phyloP scores from a whole-genome alignment of 2,113 vertebrate genomes.

The Cromileptes altivelis region DNA sequence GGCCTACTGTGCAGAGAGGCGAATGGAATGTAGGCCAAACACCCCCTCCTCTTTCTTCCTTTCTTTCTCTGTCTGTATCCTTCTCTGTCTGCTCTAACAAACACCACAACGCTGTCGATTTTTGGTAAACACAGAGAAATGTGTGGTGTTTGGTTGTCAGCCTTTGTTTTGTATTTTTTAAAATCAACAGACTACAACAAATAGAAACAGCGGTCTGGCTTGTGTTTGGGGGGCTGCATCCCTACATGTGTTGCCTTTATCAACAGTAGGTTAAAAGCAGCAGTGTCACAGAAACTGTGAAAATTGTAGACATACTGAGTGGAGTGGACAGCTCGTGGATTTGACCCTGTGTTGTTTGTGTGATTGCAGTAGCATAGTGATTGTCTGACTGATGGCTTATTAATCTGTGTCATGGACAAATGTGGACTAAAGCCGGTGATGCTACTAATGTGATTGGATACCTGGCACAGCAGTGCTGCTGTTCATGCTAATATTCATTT shows the following conservation, averaged over 20 bases:
- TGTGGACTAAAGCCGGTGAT: conserved; percentile 23
- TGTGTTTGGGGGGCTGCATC: neutral
- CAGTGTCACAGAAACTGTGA: neutral
- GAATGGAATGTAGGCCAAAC: conserved; percentile 78
- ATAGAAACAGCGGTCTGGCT: conserved; percentile 33
- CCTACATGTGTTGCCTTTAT: neutral
- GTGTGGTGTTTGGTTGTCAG: neutral
- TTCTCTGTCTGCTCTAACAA: conserved; percentile 53
- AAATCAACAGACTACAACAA: conserved; percentile 15
- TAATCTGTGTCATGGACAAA: conserved; percentile 36
- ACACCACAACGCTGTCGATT: conserved; percentile 23
- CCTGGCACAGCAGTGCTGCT: conserved; percentile 3
- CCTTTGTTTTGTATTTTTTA: conserved; percentile 3
- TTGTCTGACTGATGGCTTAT: neutral
- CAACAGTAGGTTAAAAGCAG: neutral
- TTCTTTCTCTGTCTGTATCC: conserved; percentile 49
- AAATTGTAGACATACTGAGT: neutral
- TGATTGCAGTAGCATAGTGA: neutral
- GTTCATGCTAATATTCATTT: neutral
- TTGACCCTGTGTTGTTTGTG: conserved; percentile 3
- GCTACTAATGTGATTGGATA: conserved; percentile 39
- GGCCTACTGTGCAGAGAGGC: conserved; percentile 77
- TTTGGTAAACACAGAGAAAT: conserved; percentile 33
- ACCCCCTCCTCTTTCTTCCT: conserved; percentile 41
- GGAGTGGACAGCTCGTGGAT: neutral